Evolutionary conservation across 2,797 vertebrate genomes (phyloP).

Genomic region (Oreochromis mossambicus): DNA sequence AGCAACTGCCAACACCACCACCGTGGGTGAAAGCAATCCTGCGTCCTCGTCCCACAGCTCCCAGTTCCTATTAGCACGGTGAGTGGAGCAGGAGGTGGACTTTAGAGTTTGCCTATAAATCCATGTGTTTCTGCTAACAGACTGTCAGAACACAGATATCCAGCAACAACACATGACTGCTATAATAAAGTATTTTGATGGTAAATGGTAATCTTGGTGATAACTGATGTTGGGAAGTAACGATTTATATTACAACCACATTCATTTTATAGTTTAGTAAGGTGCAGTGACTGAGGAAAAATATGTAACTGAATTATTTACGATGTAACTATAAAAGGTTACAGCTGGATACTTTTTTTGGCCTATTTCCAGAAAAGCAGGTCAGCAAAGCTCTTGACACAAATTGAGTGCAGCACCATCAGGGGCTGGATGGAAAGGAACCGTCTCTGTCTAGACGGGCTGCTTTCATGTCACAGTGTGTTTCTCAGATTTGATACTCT

Average conservation of each 20-base stretch:
- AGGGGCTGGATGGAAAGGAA: neutral
- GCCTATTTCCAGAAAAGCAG: neutral
- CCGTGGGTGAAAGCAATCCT: slow-evolving; percentile 83
- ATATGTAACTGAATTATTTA: neutral
- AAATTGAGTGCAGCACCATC: neutral
- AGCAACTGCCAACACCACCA: slow-evolving; percentile 76
- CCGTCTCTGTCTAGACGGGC: neutral
- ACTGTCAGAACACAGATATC: neutral
- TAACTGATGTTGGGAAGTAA: neutral
- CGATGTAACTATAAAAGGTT: neutral
- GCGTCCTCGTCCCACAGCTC: slow-evolving; percentile 87
- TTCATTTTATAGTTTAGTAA: neutral
- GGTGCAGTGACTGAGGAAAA: neutral
- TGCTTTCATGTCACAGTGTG: neutral
- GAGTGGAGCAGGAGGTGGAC: slow-evolving; percentile 12
- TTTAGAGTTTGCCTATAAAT: neutral
- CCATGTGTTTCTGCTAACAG: neutral
- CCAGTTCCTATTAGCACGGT: slow-evolving; percentile 97
- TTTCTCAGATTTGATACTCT: neutral
- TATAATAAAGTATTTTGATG: neutral
- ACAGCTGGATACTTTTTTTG: neutral
- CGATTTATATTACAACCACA: neutral
- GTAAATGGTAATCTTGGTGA: neutral
- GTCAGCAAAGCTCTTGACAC: neutral
- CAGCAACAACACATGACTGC: neutral